phyloP scores from a whole-genome alignment of 2,797 vertebrate genomes.

The Peromyscus attwateri region DNA sequence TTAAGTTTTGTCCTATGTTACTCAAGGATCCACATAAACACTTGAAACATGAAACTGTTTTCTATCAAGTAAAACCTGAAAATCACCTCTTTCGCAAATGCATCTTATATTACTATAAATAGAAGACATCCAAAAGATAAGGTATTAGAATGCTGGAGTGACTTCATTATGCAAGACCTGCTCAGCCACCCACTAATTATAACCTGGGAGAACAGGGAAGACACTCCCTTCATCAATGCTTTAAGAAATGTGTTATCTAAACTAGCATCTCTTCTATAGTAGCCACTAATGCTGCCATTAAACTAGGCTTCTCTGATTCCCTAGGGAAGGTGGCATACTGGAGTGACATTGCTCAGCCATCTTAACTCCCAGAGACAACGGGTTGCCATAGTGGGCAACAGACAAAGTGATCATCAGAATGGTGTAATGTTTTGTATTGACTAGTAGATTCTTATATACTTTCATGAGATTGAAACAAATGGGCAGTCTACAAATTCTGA shows the following conservation, averaged over 20 bases:
- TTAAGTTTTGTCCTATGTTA: background rate
- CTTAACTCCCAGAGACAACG: background rate
- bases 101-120: conserved; percentile 44
- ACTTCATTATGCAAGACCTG: conserved; percentile 39
- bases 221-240: background rate
- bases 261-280: background rate
- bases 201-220: conserved; percentile 22
- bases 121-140: conserved; percentile 44
- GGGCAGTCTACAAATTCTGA: background rate
- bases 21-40: background rate
- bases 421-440: background rate
- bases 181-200: conserved; percentile 48
- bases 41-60: conserved; percentile 34
- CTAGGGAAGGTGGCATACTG: background rate
- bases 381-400: background rate
- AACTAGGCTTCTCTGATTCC: background rate
- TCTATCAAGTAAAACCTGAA: conserved; percentile 41
- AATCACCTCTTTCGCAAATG: conserved; percentile 50
- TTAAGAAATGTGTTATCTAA: conserved; percentile 6
- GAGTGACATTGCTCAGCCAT: background rate
- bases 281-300: background rate
- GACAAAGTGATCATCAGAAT: background rate
- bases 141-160: background rate
- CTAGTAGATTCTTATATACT: background rate
- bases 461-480: background rate